Evolutionary conservation across 2,113 vertebrate genomes (phyloP), one percentile per base, ranked within the genome.

Genomic region (Xenopus laevis): DNA sequence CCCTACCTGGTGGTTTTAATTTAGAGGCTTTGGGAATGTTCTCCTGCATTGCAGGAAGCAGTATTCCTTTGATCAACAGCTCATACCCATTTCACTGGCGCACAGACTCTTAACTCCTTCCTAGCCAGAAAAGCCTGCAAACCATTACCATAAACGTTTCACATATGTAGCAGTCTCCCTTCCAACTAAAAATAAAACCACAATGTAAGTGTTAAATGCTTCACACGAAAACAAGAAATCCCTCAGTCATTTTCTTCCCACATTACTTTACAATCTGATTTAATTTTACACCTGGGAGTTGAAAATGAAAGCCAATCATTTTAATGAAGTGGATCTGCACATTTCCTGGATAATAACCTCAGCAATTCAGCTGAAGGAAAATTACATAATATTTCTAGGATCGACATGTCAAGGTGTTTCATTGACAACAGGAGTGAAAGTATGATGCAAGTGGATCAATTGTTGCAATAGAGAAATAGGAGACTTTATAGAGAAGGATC

Each of bases 1-100:
- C 65, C 23, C 45, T 75, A 68, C 58, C 73, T 62, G 21, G 73
- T 75, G 73, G 57, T 75, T 75, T 75, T 75, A 74, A 75, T 75
- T 75, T 75, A 75, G 50, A 62, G 57, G 30, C 46, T 57, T 68
- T 62, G 65, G 65, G 65, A 75, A 75, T 75, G 73, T 68, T 75
- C 73, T 68, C 73, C 73, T 75, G 65, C 73, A 75, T 68, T 75
- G 73, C 73, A 75, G 73, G 73, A 75, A 75, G 60, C 73, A 68
- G 58, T 62, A 30, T 75, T 62, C 65, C 73, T 75, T 75, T 75
- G 73, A 75, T 75, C 72, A 74, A 60, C 33, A 33, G 59, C 40
- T 57, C 63, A 75, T 68, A 75, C 65, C 45, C 17, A 27, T 67
- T 62, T 74, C 45, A 53, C 60, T 68, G 58, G 60, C 57, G 40